A percentile compares a stretch with the other conserved stretches of the same genome.
Evolutionary conservation across 2,797 vertebrate genomes (phyloP).

Genomic region (Coccyzus lansbergi): DNA sequence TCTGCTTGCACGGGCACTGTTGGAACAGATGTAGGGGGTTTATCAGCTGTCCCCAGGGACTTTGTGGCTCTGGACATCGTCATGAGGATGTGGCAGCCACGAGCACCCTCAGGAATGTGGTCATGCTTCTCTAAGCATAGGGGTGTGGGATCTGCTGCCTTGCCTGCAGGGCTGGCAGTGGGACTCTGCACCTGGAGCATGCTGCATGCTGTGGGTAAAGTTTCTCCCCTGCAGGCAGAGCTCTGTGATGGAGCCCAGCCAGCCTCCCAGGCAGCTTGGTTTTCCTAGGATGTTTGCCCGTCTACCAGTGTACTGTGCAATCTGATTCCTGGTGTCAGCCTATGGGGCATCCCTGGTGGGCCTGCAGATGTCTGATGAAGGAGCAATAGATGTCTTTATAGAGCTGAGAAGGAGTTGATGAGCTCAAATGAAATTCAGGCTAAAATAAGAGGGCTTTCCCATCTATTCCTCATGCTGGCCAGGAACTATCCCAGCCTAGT

Average conservation of each 20-base stretch:
- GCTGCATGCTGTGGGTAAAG: background rate
- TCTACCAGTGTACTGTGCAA: background rate
- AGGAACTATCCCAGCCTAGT: background rate
- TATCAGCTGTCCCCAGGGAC: slow-evolving; percentile 20
- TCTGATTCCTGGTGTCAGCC: background rate
- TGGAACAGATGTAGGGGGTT: slow-evolving; percentile 11
- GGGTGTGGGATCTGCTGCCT: background rate
- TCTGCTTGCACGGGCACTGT: background rate
- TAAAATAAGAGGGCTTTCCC: background rate
- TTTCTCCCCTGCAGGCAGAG: background rate
- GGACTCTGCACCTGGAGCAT: background rate
- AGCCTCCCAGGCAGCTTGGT: background rate
- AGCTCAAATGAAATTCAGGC: background rate
- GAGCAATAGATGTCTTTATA: background rate
- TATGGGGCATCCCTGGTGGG: background rate
- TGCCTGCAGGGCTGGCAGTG: background rate
- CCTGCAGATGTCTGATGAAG: background rate
- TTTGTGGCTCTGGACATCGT: background rate
- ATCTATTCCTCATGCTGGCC: background rate
- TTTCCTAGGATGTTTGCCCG: background rate
- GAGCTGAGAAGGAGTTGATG: background rate
- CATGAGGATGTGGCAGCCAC: background rate
- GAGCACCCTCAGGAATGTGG: background rate
- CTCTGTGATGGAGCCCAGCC: background rate
- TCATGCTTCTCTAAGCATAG: background rate